Evolutionary conservation across 2,888 invertebrate genomes (phyloP).

Genomic region (Nymphalis polychloros): DNA sequence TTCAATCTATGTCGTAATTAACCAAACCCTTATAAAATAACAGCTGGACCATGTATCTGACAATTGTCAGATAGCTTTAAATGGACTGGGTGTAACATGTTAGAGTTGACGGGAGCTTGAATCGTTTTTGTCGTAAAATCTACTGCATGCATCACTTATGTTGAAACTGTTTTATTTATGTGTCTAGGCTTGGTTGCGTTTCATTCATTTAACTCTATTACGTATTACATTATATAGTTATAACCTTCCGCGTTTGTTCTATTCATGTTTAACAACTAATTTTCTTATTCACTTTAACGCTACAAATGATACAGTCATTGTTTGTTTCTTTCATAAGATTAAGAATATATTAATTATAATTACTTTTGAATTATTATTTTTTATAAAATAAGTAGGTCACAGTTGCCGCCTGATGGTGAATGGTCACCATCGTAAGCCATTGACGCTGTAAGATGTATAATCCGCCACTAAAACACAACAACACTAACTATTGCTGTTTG

Average conservation of each 20-base stretch:
- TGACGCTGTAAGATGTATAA: no score
- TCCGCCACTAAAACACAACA: no score
- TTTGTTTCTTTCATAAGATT: not conserved
- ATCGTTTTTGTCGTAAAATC: slow-evolving; percentile 30
- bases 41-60: slow-evolving; percentile 36
- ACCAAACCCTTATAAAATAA: slow-evolving; percentile 40
- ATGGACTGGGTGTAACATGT: slow-evolving; percentile 33
- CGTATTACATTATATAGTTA: slow-evolving; percentile 19
- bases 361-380: no score
- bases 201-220: slow-evolving; percentile 31
- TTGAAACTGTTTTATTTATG: slow-evolving; percentile 27
- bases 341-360: no score
- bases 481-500: no score
- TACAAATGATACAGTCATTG: not conserved
- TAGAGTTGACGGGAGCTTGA: slow-evolving; percentile 31
- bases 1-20: slow-evolving; percentile 45
- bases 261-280: not conserved
- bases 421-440: no score
- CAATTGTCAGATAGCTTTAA: slow-evolving; percentile 44
- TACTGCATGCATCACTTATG: slow-evolving; percentile 20
- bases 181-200: slow-evolving; percentile 24
- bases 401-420: no score
- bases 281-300: slow-evolving; percentile 12
- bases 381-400: not conserved
- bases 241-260: slow-evolving; percentile 20